phyloP scores from a whole-genome alignment of 2,797 vertebrate species.

The Siniperca obscura region DNA sequence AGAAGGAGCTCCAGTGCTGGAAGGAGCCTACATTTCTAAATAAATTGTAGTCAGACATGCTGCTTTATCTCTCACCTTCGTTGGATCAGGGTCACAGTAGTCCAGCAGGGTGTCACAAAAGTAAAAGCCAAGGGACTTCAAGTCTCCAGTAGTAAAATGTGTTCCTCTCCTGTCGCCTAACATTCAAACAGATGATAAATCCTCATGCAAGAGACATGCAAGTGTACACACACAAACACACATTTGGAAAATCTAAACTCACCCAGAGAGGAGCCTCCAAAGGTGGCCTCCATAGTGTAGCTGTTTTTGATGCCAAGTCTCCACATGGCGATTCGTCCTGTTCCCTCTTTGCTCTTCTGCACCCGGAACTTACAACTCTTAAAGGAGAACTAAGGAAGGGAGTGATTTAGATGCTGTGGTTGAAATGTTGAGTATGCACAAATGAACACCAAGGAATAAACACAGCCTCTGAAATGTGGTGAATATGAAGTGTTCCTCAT shows the following conservation, averaged over 20 bases:
- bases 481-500: background rate
- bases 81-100: constrained; percentile 89
- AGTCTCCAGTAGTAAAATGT: constrained; percentile 90
- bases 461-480: background rate
- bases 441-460: background rate
- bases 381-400: constrained; percentile 89
- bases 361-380: constrained; percentile 94
- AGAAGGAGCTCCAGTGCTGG: background rate
- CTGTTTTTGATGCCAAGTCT: constrained; percentile 92
- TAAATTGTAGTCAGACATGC: background rate
- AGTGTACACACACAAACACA: background rate
- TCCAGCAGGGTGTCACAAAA: constrained; percentile 95
- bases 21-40: background rate
- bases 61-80: constrained; percentile 85
- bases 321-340: constrained; percentile 94
- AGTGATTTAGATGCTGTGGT: background rate
- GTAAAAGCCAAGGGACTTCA: constrained; percentile 90
- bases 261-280: constrained; percentile 93
- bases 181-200: constrained; percentile 21
- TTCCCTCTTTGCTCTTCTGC: constrained; percentile 94
- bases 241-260: constrained; percentile 46
- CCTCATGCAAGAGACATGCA: background rate
- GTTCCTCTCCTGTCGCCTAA: constrained; percentile 88
- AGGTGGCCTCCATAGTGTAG: constrained; percentile 95
- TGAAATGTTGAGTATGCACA: background rate